Conservation (phyloP, 2,888 invertebrate genomes). For the Dryobotodes eremita region DNA sequence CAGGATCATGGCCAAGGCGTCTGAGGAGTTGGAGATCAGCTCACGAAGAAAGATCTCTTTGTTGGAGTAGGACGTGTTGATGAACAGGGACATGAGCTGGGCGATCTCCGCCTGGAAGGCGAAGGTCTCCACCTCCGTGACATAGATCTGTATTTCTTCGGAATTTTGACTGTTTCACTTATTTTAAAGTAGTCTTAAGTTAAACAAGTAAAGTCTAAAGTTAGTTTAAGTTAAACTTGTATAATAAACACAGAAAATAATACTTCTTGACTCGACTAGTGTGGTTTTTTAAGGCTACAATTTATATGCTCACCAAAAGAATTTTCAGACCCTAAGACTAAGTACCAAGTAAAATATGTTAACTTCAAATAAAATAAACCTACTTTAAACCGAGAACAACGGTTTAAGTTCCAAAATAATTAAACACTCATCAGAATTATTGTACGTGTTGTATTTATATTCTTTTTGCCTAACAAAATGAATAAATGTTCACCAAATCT, state of each 20-base stretch:
- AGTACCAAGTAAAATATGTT: too few species aligned
- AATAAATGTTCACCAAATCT: too few species aligned
- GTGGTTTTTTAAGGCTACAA: constrained; percentile 74
- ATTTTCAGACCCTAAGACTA: too few species aligned
- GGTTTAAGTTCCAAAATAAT: too few species aligned
- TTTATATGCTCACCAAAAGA: too few species aligned
- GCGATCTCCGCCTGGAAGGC: constrained; percentile 99
- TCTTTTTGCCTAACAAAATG: too few species aligned
- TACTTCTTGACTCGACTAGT: constrained; percentile 66
- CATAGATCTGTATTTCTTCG: constrained; percentile 92
- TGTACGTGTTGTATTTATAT: too few species aligned
- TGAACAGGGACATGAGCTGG: constrained; percentile 99
- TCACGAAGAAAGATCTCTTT: constrained; percentile 99
- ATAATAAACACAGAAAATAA: constrained; percentile 59
- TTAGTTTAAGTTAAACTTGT: too few species aligned
- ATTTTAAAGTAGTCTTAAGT: constrained; percentile 68
- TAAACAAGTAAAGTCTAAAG: too few species aligned
- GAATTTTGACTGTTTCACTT: constrained; percentile 92
- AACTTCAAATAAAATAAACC: too few species aligned
- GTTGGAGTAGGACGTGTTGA: constrained; percentile 99
- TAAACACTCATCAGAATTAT: too few species aligned
- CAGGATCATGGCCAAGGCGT: constrained; percentile 97
- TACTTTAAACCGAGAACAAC: too few species aligned
- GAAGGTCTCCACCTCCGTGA: constrained; percentile 97
- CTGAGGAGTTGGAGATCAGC: constrained; percentile 99